A percentile compares a stretch with the other conserved stretches of the same genome.
phyloP scores from a whole-genome alignment of 1,140 invertebrate genomes.

The Drosophila kanapiae region DNA sequence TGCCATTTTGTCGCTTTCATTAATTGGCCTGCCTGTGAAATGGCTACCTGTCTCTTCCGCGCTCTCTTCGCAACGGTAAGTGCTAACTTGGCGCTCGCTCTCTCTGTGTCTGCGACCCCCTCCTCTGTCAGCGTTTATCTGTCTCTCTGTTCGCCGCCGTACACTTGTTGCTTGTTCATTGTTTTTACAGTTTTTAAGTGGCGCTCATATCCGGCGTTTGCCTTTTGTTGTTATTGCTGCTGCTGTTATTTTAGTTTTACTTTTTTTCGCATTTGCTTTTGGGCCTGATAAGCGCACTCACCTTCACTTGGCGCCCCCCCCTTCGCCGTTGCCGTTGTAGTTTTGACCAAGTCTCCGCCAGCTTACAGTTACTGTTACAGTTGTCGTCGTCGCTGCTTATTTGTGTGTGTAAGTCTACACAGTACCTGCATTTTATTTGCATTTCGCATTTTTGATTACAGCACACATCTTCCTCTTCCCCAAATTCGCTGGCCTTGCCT shows the following conservation, averaged over 20 bases:
- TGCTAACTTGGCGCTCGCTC: constrained; percentile 49
- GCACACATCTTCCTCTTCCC: not conserved
- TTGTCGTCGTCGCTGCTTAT: constrained; percentile 7
- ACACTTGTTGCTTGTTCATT: constrained; percentile 76
- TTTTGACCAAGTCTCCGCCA: constrained; percentile 11
- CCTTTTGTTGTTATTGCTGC: constrained; percentile 53
- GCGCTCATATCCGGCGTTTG: constrained; percentile 80
- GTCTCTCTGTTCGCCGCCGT: constrained; percentile 20
- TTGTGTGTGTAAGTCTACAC: constrained; percentile 1
- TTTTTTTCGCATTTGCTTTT: constrained; percentile 48
- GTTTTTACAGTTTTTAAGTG: constrained; percentile 83
- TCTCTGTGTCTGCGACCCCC: constrained; percentile 9
- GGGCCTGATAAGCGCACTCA: constrained; percentile 59
- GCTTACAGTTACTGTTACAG: constrained; percentile 45
- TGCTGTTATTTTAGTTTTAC: constrained; percentile 30
- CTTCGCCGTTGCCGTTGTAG: constrained; percentile 28
- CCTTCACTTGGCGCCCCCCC: constrained; percentile 20
- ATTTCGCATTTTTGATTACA: constrained; percentile 47
- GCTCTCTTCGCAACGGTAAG: constrained; percentile 51
- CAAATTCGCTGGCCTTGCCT: constrained; percentile 24
- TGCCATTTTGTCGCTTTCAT: constrained; percentile 80
- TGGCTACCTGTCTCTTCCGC: constrained; percentile 42
- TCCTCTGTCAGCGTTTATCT: constrained; percentile 7
- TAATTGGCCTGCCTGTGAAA: constrained; percentile 71
- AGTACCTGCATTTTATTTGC: constrained; percentile 54